These are phyloP conservation scores for Actenoides hombroni DNA, from an alignment of 2,113 vertebrate species.

Conservation along the genomic window DNA sequence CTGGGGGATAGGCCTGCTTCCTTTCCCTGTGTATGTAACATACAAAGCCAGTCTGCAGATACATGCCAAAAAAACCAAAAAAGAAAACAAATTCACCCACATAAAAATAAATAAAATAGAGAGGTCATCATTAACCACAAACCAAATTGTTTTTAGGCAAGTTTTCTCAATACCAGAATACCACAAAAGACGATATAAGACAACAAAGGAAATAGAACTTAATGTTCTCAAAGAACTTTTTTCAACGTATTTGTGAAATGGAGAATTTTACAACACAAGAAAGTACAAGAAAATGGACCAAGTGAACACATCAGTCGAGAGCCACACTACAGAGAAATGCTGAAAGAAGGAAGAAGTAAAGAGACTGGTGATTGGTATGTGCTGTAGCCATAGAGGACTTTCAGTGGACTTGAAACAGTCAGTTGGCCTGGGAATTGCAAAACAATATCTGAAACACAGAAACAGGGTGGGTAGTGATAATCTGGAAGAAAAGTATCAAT, in stretches of 20 bases:
- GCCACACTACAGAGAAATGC: neutral
- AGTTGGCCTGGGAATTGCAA: neutral
- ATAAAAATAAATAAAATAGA: neutral
- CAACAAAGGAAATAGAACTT: neutral
- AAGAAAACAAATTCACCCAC: neutral
- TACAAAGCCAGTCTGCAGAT: neutral
- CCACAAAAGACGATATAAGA: neutral
- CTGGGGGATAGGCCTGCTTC: neutral
- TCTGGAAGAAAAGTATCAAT: neutral
- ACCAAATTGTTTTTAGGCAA: neutral
- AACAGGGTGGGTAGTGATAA: neutral
- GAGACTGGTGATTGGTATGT: fast-evolving
- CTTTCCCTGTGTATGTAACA: neutral
- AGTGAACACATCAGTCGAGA: neutral
- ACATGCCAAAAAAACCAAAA: neutral
- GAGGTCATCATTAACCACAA: neutral
- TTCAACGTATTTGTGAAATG: neutral
- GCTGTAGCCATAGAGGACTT: fast-evolving
- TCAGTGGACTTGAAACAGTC: neutral
- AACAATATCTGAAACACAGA: neutral
- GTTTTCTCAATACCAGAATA: neutral
- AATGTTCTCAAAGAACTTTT: neutral
- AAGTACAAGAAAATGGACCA: neutral
- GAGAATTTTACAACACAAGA: neutral
- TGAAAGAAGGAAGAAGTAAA: neutral